phyloP scores from a whole-genome alignment of 2,113 vertebrate species.

The human (Homo sapiens) region DNA sequence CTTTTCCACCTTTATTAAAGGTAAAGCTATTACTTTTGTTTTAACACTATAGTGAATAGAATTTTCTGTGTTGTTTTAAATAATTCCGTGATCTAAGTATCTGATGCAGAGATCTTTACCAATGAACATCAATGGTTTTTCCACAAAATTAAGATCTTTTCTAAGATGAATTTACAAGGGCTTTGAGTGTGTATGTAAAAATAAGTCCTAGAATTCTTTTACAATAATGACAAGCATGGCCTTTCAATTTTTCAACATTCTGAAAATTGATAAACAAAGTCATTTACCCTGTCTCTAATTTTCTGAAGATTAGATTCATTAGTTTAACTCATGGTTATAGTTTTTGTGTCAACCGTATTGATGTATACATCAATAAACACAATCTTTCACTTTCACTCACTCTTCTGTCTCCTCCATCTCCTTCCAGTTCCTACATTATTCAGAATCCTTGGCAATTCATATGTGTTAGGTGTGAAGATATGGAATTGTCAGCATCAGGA shows the following conservation, averaged over 20 bases:
- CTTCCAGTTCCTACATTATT: background rate
- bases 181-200: background rate
- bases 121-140: background rate
- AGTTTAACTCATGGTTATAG: conserved; percentile 30
- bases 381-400: background rate
- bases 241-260: conserved; percentile 15
- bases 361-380: background rate
- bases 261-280: conserved; percentile 2
- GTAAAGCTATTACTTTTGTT: background rate
- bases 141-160: conserved; percentile 27
- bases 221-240: background rate
- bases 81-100: background rate
- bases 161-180: conserved; percentile 5
- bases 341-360: background rate
- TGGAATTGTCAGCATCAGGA: background rate
- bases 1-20: background rate
- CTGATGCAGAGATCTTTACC: background rate
- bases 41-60: background rate
- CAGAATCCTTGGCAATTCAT: background rate
- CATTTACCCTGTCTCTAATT: background rate
- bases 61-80: background rate
- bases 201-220: background rate
- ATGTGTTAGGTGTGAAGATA: background rate
- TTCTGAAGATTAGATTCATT: conserved; percentile 51
- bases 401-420: background rate